phyloP scores from a whole-genome alignment of 2,888 invertebrate species.

The Stenurella melanura region DNA sequence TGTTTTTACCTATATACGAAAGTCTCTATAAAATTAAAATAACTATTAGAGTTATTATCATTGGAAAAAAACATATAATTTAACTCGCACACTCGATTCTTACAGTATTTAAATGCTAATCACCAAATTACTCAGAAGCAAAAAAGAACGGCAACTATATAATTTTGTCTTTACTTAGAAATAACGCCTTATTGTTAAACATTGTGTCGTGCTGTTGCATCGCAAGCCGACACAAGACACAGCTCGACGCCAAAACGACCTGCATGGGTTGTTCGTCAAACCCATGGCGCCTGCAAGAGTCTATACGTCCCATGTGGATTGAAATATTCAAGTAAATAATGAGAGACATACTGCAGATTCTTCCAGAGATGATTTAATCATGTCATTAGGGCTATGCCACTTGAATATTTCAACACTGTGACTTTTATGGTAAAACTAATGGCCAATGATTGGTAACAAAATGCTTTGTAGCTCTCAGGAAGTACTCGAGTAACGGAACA shows the following conservation, averaged over 20 bases:
- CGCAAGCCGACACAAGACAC: slow-evolving; percentile 23
- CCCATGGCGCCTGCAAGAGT: slow-evolving; percentile 39
- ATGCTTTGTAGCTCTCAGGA: slow-evolving; percentile 10
- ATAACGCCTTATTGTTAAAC: slow-evolving; percentile 8
- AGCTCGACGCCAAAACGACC: slow-evolving; percentile 30
- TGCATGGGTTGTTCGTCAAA: slow-evolving; percentile 15
- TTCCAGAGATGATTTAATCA: slow-evolving; percentile 44
- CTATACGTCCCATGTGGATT: slow-evolving; percentile 36
- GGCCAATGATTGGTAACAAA: slow-evolving; percentile 34
- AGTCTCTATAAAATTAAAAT: not conserved
- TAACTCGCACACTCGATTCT: not conserved
- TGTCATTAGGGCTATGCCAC: slow-evolving; percentile 47
- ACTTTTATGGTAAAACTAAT: slow-evolving; percentile 31
- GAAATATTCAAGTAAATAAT: slow-evolving; percentile 46
- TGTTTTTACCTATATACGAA: not conserved
- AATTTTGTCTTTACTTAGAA: slow-evolving; percentile 33
- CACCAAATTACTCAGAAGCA: not conserved
- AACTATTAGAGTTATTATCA: not conserved
- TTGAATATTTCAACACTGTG: slow-evolving; percentile 50
- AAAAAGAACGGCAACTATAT: slow-evolving; percentile 8
- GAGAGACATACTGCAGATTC: slow-evolving; percentile 54
- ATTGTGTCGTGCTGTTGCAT: slow-evolving; percentile 24
- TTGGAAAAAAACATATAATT: not conserved
- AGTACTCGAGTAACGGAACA: slow-evolving; percentile 16
- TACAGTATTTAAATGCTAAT: not conserved